phyloP scores from a whole-genome alignment of 2,888 invertebrate species.

The Callinectes sapidus region DNA sequence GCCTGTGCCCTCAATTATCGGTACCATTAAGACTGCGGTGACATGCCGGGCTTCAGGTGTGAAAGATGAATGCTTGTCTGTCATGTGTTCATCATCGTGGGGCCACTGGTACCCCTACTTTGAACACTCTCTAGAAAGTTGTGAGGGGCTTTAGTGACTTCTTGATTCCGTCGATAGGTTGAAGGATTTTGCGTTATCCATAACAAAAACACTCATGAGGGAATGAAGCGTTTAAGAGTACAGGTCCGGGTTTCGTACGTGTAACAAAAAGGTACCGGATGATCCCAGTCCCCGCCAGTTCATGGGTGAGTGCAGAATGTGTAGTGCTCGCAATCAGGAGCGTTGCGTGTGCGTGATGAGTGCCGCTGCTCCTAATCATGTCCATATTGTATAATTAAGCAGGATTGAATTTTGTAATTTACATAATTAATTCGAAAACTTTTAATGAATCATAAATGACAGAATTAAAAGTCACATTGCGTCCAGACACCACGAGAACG shows the following conservation, averaged over 20 bases:
- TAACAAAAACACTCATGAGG: not conserved
- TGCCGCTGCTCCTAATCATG: not conserved
- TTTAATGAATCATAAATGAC: constrained; percentile 8
- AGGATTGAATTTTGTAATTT: constrained; percentile 10
- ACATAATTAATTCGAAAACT: constrained; percentile 21
- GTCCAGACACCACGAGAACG: not conserved
- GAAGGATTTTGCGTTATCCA: too few relatives aligned
- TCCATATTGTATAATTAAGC: constrained; percentile 1
- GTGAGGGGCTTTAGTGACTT: too few relatives aligned
- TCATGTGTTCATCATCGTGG: not conserved
- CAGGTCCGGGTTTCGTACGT: not conserved
- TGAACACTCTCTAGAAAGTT: too few relatives aligned
- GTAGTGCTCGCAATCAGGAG: not conserved
- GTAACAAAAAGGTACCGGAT: not conserved
- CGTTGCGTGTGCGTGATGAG: not conserved
- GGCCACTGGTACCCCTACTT: too few relatives aligned
- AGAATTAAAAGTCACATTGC: not conserved
- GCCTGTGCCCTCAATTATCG: not conserved
- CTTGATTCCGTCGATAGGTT: too few relatives aligned
- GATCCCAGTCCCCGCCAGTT: not conserved
- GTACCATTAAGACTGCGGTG: not conserved
- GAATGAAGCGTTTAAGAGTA: too few relatives aligned
- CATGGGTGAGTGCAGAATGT: not conserved
- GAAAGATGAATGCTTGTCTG: not conserved
- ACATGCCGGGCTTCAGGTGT: not conserved